Conservation (phyloP, 2,113 vertebrate species). For the Colossoma macropomum region DNA sequence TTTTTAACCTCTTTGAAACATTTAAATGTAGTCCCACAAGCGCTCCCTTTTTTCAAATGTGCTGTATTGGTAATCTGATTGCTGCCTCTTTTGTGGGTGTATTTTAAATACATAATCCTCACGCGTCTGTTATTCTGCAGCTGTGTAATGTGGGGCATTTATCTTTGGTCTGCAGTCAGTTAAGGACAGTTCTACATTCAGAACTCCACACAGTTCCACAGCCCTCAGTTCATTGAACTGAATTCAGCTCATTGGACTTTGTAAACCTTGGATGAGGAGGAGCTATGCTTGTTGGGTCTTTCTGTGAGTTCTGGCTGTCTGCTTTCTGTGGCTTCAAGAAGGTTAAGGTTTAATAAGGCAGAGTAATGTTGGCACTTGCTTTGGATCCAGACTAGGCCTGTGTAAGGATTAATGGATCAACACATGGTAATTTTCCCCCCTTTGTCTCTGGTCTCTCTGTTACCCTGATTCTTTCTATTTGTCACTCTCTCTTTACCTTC, state of each 20-base stretch:
- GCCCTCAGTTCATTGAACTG: not conserved
- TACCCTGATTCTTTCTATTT: no score
- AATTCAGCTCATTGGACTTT: not conserved
- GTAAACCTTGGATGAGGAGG: not conserved
- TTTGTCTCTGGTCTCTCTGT: constrained; percentile 37
- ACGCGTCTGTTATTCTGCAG: not conserved
- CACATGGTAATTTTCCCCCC: constrained; percentile 57
- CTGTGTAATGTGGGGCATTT: not conserved
- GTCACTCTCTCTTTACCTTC: no score
- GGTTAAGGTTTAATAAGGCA: not conserved
- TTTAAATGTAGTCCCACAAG: no score
- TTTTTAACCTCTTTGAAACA: no score
- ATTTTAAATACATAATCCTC: not conserved
- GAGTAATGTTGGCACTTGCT: constrained; percentile 8
- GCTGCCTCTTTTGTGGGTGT: not conserved
- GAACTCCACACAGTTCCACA: not conserved
- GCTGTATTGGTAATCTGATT: no score
- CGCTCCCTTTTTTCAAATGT: no score
- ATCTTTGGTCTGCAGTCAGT: not conserved
- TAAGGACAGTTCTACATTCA: not conserved
- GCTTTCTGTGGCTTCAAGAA: not conserved
- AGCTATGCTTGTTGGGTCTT: not conserved
- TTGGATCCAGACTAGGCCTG: constrained; percentile 47
- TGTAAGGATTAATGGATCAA: constrained; percentile 76
- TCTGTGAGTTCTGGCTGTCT: not conserved